Percentiles rank a stretch among this genome's conserved stretches.
Evolutionary conservation across 2,113 vertebrate genomes (phyloP).

Genomic region (Falcunculus frontatus): DNA sequence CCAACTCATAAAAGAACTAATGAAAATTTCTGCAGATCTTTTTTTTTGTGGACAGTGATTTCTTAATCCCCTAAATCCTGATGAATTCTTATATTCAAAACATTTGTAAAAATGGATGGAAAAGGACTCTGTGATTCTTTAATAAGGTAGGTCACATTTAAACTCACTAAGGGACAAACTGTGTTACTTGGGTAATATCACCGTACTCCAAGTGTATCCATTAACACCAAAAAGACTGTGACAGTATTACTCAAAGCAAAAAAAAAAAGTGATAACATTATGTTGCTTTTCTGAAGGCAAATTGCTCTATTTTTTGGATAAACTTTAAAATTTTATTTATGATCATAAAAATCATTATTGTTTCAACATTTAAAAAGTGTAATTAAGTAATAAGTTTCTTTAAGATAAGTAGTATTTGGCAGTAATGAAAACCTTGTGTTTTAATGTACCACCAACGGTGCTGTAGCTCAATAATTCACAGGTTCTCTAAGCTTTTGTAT

Average conservation of each 20-base stretch:
- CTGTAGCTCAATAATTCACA: slow-evolving; percentile 5
- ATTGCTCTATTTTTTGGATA: background rate
- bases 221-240: background rate
- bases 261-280: background rate
- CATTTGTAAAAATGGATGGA: slow-evolving; percentile 27
- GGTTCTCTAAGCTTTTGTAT: slow-evolving; percentile 28
- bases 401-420: background rate
- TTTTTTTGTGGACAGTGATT: slow-evolving; percentile 59
- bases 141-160: slow-evolving; percentile 4
- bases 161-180: background rate
- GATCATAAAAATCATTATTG: slow-evolving; percentile 25
- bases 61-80: slow-evolving; percentile 71
- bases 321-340: slow-evolving; percentile 25
- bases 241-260: background rate
- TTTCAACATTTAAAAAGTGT: slow-evolving; percentile 11
- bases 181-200: background rate
- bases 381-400: slow-evolving; percentile 60
- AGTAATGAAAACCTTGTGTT: slow-evolving; percentile 56
- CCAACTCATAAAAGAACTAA: slow-evolving; percentile 79
- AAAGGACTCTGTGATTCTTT: slow-evolving; percentile 38
- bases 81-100: slow-evolving; percentile 71
- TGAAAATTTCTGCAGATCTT: slow-evolving; percentile 72
- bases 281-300: background rate
- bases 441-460: slow-evolving; percentile 11
- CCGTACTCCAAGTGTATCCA: background rate